Base-by-base conservation (phyloP, 2,888 invertebrate genomes). In the Parnassius orleans region DNA sequence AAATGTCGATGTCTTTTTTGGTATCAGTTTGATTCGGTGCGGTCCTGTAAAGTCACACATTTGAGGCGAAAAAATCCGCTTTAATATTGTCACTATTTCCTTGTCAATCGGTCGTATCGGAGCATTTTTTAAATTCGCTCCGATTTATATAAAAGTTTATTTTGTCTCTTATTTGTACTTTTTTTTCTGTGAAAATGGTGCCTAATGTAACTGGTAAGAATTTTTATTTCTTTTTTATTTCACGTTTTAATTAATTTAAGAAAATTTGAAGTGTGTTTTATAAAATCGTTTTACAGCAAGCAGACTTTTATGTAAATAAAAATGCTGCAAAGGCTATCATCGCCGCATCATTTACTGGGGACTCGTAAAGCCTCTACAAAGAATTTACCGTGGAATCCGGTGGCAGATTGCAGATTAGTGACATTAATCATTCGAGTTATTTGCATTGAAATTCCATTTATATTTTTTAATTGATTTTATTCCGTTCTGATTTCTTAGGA, bases 371-470 rank as follows among this genome's bases (percentile, higher is more conserved):
- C 84, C 83, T 85, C 85, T 76, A 72, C 69, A 64, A 69, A 73
- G 76, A 76, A 75, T 77, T 78, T 68, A 68, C 61, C 64, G 74
- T 74, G 81, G 88, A 86, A 89, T 87, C 70, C 90, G 68, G 90
- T 90, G 90, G 90, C 90, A 87, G 90, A 90, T 90, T 83, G 70
- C 73, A 86, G 90, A 90, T 90, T 84, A 83, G 66, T 72, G 65
- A 65, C 77, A 86, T 88, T 81, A 77, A 86, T 88, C 89, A 87
- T 84, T 81, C 72, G 66, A 70, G 76, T 81, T 78, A 81, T 83
- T 80, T 78, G 79, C 79, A 83, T 84, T 71, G 71, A 76, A 80
- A 85, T 85, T 70, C 82, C 80, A 68, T 73, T 60, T 53, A 73
- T 70, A 74, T 71, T 79, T 82, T 75, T 81, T 78, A 76, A 82